Percentiles rank a stretch among this genome's conserved stretches.
These are phyloP conservation scores for Leptopilina clavipes DNA, from an alignment of 1,140 invertebrate species.

Conservation along the genomic window DNA sequence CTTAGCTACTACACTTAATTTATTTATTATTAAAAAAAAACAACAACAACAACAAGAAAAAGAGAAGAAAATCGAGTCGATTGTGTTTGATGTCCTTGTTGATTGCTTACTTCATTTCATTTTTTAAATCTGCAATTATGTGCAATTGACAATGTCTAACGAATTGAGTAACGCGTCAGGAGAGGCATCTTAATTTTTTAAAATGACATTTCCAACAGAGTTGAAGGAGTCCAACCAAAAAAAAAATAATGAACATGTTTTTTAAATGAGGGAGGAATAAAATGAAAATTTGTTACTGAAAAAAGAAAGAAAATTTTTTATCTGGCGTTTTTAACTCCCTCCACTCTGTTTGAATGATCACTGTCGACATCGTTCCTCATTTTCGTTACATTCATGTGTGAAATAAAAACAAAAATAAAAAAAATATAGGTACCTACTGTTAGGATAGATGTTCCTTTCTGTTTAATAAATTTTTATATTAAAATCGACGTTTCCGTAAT, in stretches of 20 bases:
- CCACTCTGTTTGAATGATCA: constrained; percentile 20
- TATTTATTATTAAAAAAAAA: constrained; percentile 17
- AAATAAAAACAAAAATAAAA: background rate
- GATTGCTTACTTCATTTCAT: constrained; percentile 42
- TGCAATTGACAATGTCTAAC: constrained; percentile 41
- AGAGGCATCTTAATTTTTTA: background rate
- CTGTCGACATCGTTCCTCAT: constrained; percentile 34
- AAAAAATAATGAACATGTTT: background rate
- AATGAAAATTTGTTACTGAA: background rate
- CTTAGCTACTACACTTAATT: constrained; percentile 67
- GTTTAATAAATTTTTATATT: constrained; percentile 53
- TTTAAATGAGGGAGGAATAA: background rate
- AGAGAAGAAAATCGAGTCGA: constrained; percentile 35
- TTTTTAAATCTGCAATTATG: constrained; percentile 38
- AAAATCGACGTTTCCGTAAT: constrained; percentile 37
- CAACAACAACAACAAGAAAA: too few species aligned
- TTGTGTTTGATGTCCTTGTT: constrained; percentile 46
- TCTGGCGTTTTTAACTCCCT: background rate
- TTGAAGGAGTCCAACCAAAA: constrained; percentile 23
- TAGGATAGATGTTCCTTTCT: constrained; percentile 49
- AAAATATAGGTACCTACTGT: constrained; percentile 45
- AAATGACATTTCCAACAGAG: constrained; percentile 7
- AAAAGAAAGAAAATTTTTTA: background rate
- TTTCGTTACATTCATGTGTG: constrained; percentile 42
- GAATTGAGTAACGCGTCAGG: constrained; percentile 32